A percentile compares a stretch with the other conserved stretches of the same genome.
Evolutionary conservation across 2,797 vertebrate genomes (phyloP).

Genomic region (Cossypha polioptera): DNA sequence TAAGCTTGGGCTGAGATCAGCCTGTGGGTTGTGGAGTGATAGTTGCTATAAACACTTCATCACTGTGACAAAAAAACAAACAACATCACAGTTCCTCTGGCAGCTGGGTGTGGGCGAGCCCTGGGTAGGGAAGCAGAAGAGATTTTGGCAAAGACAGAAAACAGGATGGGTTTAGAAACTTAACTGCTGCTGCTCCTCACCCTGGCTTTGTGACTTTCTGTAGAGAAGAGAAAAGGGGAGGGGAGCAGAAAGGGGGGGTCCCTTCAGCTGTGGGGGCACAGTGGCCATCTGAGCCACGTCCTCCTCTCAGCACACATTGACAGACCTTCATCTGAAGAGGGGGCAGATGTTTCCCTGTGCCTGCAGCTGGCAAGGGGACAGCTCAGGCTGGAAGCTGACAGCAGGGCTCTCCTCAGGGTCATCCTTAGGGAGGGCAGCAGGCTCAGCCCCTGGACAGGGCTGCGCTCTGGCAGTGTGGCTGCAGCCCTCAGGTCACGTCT

Average conservation of each 20-base stretch:
- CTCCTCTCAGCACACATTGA: background rate
- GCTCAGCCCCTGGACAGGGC: accelerated
- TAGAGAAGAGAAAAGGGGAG: background rate
- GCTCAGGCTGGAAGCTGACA: background rate
- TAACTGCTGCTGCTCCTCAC: background rate
- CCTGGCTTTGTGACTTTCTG: background rate
- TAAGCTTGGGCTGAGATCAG: conserved; percentile 16
- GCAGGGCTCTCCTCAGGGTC: background rate
- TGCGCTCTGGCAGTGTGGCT: accelerated
- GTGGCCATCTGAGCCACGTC: accelerated
- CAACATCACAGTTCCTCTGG: background rate
- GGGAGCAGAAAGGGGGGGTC: background rate
- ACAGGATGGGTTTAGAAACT: background rate
- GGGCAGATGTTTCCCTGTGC: background rate
- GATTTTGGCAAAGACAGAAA: conserved; percentile 36
- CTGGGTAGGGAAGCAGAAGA: conserved; percentile 31
- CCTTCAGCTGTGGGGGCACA: background rate
- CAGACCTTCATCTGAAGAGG: background rate
- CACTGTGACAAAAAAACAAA: conserved; percentile 23
- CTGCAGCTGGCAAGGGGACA: background rate
- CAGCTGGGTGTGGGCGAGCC: background rate
- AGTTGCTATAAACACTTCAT: conserved; percentile 65
- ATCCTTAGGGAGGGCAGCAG: background rate
- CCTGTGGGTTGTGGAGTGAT: background rate
- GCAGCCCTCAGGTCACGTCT: background rate